phyloP scores from a whole-genome alignment of 2,113 vertebrate species.

The Felis chaus region DNA sequence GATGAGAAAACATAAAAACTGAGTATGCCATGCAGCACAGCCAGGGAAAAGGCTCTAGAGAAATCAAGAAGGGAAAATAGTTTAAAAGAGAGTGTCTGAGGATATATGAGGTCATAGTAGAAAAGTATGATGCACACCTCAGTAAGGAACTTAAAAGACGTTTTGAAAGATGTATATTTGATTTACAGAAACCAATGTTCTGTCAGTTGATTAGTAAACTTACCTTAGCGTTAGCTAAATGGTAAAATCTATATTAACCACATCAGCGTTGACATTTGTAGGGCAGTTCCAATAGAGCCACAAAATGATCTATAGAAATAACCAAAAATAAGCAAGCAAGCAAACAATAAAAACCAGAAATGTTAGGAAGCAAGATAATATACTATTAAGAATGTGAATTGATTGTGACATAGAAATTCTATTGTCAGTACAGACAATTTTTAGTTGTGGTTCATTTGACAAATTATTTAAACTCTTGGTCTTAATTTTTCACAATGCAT shows the following conservation, averaged over 20 bases:
- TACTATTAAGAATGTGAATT: background rate
- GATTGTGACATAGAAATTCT: background rate
- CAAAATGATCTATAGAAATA: background rate
- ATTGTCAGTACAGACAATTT: background rate
- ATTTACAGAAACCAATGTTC: background rate
- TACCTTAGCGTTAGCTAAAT: background rate
- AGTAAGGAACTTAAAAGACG: background rate
- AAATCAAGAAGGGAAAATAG: background rate
- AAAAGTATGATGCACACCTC: background rate
- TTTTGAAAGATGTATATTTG: background rate
- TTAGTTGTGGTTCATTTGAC: background rate
- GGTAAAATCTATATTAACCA: background rate
- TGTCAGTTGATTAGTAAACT: background rate
- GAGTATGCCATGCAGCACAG: accelerated
- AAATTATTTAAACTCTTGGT: background rate
- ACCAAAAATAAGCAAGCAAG: background rate
- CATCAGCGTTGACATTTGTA: background rate
- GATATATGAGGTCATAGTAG: background rate
- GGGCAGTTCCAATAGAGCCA: background rate
- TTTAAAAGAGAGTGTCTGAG: background rate
- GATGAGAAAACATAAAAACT: background rate
- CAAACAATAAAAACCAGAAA: background rate
- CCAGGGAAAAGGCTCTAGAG: background rate
- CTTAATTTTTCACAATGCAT: background rate
- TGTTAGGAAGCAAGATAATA: background rate